These are phyloP conservation scores for Echiichthys vipera DNA, from an alignment of 2,797 vertebrate genomes.

Conservation along the genomic window DNA sequence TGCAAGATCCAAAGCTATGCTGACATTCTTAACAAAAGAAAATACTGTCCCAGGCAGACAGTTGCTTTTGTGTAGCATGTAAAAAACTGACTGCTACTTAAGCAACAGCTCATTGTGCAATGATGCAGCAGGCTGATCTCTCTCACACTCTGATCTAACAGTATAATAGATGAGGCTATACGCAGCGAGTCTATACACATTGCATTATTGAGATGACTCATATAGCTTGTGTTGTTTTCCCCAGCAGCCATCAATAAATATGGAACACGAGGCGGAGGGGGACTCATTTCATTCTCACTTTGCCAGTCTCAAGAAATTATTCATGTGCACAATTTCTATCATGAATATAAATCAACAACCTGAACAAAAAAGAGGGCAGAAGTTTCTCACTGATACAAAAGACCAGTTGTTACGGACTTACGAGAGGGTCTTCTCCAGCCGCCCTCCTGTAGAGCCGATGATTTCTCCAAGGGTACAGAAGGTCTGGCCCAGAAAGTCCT, in stretches of 20 bases:
- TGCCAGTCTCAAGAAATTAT: conserved; percentile 36
- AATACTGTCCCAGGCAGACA: background rate
- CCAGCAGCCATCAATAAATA: conserved; percentile 48
- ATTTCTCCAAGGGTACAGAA: conserved; percentile 96
- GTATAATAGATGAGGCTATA: conserved; percentile 44
- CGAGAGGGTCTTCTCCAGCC: conserved; percentile 91
- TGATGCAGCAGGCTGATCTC: conserved; percentile 26
- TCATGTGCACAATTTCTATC: conserved; percentile 38
- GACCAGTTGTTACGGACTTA: conserved; percentile 81
- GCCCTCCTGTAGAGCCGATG: conserved; percentile 93
- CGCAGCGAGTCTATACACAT: conserved; percentile 25
- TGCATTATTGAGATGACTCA: conserved; percentile 33
- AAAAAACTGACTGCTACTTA: conserved; percentile 23
- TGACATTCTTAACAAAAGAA: background rate
- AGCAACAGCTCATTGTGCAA: conserved; percentile 9
- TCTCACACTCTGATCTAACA: conserved; percentile 28
- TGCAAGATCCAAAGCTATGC: background rate
- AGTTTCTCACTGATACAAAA: background rate
- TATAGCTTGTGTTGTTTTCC: conserved; percentile 35
- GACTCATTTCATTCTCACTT: conserved; percentile 31
- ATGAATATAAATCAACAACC: conserved; percentile 21
- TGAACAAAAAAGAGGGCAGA: conserved; percentile 15
- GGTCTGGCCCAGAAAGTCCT: conserved; percentile 97
- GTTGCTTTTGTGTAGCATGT: conserved; percentile 8
- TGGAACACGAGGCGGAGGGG: conserved; percentile 16